A percentile compares a stretch with the other conserved stretches of the same genome.
phyloP scores from a whole-genome alignment of 2,113 vertebrate species.

The Okapia johnstoni region DNA sequence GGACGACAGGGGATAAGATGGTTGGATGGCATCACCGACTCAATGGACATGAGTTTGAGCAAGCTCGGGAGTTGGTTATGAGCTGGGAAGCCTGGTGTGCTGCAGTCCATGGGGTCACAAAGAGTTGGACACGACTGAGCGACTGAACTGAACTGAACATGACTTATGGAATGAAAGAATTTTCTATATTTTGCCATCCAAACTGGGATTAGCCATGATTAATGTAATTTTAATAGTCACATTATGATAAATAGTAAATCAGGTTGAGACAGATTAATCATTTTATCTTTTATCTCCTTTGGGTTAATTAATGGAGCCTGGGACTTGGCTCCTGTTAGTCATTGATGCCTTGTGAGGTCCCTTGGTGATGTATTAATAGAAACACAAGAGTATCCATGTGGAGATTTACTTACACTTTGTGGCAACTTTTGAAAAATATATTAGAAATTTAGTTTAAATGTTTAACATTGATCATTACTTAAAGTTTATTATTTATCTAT shows the following conservation, averaged over 20 bases:
- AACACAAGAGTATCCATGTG: background rate
- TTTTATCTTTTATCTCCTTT: constrained; percentile 64
- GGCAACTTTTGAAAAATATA: background rate
- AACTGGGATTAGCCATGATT: constrained; percentile 40
- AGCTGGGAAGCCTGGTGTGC: background rate
- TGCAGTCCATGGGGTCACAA: background rate
- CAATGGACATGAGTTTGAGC: background rate
- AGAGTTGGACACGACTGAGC: background rate
- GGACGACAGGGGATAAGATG: background rate
- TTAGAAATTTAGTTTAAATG: constrained; percentile 19
- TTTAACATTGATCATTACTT: constrained; percentile 1
- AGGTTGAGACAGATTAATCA: constrained; percentile 58
- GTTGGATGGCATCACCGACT: background rate
- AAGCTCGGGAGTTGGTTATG: background rate
- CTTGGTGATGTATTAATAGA: constrained; percentile 9
- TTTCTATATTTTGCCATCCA: constrained; percentile 24
- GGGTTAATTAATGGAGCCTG: constrained; percentile 68
- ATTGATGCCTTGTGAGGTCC: constrained; percentile 26
- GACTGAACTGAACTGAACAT: background rate
- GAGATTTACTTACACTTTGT: background rate
- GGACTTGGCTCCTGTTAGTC: constrained; percentile 49
- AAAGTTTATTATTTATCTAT: background rate
- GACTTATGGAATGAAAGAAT: background rate
- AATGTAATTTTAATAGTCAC: constrained; percentile 63
- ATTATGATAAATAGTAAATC: constrained; percentile 50